A percentile compares a stretch with the other conserved stretches of the same genome.
Evolutionary conservation across 2,113 vertebrate species (phyloP).

Genomic region (Acanthochromis polyacanthus): DNA sequence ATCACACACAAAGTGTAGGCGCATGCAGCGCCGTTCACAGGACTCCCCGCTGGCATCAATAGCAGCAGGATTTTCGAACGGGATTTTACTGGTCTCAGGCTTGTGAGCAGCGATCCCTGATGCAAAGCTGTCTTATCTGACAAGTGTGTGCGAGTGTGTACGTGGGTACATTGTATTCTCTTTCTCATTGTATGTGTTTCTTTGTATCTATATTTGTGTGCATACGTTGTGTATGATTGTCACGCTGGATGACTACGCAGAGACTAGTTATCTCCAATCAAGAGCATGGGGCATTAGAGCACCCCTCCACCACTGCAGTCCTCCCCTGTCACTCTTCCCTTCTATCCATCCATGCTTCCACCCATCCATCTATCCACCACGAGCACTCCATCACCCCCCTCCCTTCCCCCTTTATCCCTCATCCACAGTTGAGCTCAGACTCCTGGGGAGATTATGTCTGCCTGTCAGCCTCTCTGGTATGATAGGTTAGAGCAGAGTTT

Average conservation of each 20-base stretch:
- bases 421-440: constrained; percentile 68
- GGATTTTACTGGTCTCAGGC: constrained; percentile 70
- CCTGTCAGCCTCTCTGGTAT: constrained; percentile 71
- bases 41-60: constrained; percentile 64
- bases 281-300: constrained; percentile 42
- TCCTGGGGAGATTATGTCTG: constrained; percentile 75
- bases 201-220: constrained; percentile 10
- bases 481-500: constrained; percentile 63
- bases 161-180: neutral
- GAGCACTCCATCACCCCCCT: constrained; percentile 40
- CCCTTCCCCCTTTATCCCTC: constrained; percentile 48
- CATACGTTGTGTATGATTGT: constrained; percentile 9
- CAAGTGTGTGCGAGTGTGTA: constrained; percentile 47
- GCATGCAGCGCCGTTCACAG: constrained; percentile 33
- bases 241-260: constrained; percentile 35
- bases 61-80: constrained; percentile 66
- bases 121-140: constrained; percentile 74
- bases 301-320: constrained; percentile 16
- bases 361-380: constrained; percentile 54
- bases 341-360: constrained; percentile 44
- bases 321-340: constrained; percentile 12
- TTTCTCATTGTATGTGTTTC: constrained; percentile 13
- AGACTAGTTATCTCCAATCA: constrained; percentile 67
- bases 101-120: constrained; percentile 71
- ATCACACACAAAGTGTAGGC: constrained; percentile 50